Evolutionary conservation across 2,113 vertebrate genomes (phyloP), one percentile per base, ranked within the genome.

Genomic region (Chionomys nivalis): DNA sequence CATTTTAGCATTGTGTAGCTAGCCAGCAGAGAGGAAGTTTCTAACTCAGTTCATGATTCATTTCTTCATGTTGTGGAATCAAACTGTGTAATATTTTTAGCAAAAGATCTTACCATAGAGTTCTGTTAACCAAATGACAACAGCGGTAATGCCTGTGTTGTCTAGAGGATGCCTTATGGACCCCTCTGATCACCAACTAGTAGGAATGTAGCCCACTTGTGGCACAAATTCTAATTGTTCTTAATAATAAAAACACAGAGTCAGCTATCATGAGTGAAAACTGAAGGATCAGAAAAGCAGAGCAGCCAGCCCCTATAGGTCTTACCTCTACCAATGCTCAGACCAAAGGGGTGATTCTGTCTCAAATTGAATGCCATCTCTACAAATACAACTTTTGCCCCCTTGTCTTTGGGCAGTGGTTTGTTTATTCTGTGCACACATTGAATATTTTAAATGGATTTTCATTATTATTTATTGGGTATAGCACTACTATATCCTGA

Each of bases 391-490:
- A 76, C 39, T 44, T 82, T 33, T 19, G 23, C 83, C 52, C 42
- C 42, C 16, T 17, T 90, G 7, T 91, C 36, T 47, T 21, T 76
- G 47, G 2, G 33, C 13, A 65, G 36, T 47, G 31, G 7, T 91
- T 68, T 33, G 14, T 5, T 78, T 63, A 77, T 81, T 96, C 17
- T 66, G 31, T 21, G 39, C 7, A 82, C n/a, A 58, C n/a, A 49
- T 5, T 87, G 23, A 33, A 65, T 70, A 76, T 70, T 70, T 24
- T 14, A 87, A 93, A 90, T 65, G 10, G 13, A 23, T 31, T 91
- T 82, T 65, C 10, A 19, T 86, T 93, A 47, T 21, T 65, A 31
- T 21, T 85, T 91, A 90, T 90, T 90, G 76, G 81, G 93, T n/a
- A 76, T 19, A 90, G 66, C 65, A 1, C 19, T 70, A 1, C 19